Evolutionary conservation across 2,797 vertebrate species (phyloP).

Genomic region (Lithobates pipiens): DNA sequence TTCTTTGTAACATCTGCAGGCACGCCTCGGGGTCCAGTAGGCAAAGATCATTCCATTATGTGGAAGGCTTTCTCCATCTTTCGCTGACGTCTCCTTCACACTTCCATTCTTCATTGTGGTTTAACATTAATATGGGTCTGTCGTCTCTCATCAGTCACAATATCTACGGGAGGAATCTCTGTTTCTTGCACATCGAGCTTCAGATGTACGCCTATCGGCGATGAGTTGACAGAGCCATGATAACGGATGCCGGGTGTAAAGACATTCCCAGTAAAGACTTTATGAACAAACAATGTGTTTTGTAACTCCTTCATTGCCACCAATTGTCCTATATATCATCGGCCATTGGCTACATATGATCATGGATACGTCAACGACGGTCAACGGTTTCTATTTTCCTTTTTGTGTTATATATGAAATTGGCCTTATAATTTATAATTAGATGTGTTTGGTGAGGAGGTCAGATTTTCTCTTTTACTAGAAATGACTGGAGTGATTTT

Average conservation of each 20-base stretch:
- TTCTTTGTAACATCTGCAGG: neutral
- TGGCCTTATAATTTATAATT: no score
- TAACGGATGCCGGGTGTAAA: constrained; percentile 1
- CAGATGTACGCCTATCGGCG: constrained; percentile 36
- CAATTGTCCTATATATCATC: no score
- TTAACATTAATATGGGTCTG: constrained; percentile 27
- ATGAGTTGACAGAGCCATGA: constrained; percentile 21
- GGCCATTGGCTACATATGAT: no score
- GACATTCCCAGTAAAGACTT: neutral
- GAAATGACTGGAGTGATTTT: no score
- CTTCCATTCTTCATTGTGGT: neutral
- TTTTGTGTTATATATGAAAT: no score
- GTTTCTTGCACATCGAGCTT: constrained; percentile 41
- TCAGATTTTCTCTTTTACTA: no score
- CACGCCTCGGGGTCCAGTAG: constrained; percentile 17
- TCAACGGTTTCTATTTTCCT: no score
- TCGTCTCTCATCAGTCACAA: constrained; percentile 45
- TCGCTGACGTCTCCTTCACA: constrained; percentile 6
- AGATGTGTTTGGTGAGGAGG: no score
- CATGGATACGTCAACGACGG: no score
- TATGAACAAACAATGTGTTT: no score
- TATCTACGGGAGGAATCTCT: constrained; percentile 20
- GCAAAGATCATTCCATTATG: constrained; percentile 16
- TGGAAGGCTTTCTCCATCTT: neutral
- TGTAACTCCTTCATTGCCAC: no score